phyloP scores from a whole-genome alignment of 1,140 invertebrate species.

The Daktulosphaira vitifoliae region DNA sequence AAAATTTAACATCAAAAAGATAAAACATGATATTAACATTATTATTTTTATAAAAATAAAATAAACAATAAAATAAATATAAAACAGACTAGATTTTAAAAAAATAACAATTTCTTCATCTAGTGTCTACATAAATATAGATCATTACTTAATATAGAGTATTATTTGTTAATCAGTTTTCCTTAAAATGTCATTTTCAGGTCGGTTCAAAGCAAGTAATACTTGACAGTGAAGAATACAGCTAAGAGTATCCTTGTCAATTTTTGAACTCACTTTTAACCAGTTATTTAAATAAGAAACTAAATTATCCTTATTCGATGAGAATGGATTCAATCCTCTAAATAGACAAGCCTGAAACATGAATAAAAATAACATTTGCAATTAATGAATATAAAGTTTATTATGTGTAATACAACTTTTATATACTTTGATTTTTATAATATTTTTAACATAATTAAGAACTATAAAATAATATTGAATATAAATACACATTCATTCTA shows the following conservation, averaged over 20 bases:
- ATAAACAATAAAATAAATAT: too few relatives aligned
- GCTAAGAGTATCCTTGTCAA: slow-evolving; percentile 21
- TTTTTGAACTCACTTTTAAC: slow-evolving; percentile 15
- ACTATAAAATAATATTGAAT: too few relatives aligned
- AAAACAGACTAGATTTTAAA: slow-evolving; percentile 29
- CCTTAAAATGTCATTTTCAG: slow-evolving; percentile 19
- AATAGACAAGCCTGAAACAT: slow-evolving; percentile 8
- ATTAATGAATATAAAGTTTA: too few relatives aligned
- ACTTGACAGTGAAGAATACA: slow-evolving; percentile 24
- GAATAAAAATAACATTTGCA: too few relatives aligned
- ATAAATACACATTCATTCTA: too few relatives aligned
- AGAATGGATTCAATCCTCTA: slow-evolving; percentile 21
- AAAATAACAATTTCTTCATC: slow-evolving; percentile 1
- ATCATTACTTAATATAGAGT: background rate
- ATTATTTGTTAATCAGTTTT: slow-evolving; percentile 6
- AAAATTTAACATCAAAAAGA: too few relatives aligned
- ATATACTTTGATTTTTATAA: too few relatives aligned
- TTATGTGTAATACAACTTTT: too few relatives aligned
- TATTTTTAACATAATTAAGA: too few relatives aligned
- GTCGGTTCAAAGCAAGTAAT: slow-evolving; percentile 21
- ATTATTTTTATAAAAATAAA: too few relatives aligned
- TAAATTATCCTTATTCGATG: slow-evolving; percentile 10
- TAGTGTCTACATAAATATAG: slow-evolving; percentile 10
- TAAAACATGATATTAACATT: too few relatives aligned
- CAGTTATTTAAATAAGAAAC: slow-evolving; percentile 9